These are phyloP conservation scores for Drosophila glabriapex DNA, from an alignment of 2,888 invertebrate genomes.

Conservation along the genomic window DNA sequence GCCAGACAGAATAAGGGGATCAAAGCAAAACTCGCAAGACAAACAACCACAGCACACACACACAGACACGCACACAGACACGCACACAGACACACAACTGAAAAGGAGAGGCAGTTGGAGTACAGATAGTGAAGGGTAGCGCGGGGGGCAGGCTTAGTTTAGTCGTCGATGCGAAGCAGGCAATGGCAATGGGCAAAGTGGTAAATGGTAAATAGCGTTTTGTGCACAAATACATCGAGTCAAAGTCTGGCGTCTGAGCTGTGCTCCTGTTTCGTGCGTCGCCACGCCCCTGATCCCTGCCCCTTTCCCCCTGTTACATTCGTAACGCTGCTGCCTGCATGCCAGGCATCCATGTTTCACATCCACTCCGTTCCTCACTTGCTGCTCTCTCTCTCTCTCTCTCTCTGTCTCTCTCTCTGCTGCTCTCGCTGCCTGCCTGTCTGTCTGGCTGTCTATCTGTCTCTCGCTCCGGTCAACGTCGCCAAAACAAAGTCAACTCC, in stretches of 20 bases:
- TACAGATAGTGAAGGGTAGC: constrained; percentile 4
- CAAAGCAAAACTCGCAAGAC: constrained; percentile 74
- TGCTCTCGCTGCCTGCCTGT: constrained; percentile 17
- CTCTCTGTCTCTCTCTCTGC: constrained; percentile 5
- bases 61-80: background rate
- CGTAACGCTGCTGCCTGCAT: background rate
- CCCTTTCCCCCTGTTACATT: background rate
- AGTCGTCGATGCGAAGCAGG: constrained; percentile 49
- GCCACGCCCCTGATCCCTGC: constrained; percentile 64
- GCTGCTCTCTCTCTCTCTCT: constrained; percentile 22
- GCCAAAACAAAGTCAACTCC: constrained; percentile 67
- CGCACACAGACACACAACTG: background rate
- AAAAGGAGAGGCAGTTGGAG: constrained; percentile 41
- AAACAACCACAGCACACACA: constrained; percentile 41
- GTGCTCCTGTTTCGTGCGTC: constrained; percentile 69
- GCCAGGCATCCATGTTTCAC: constrained; percentile 56
- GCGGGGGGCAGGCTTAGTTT: constrained; percentile 15
- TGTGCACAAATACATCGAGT: constrained; percentile 5
- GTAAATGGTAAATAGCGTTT: constrained; percentile 54
- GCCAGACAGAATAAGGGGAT: constrained; percentile 78
- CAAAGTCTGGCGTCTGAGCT: constrained; percentile 58
- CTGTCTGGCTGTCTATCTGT: constrained; percentile 34
- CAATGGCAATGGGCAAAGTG: constrained; percentile 34
- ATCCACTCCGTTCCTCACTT: constrained; percentile 49
- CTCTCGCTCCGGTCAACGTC: constrained; percentile 49